A percentile compares a stretch with the other conserved stretches of the same genome.
Evolutionary conservation across 1,140 invertebrate species (phyloP).

Genomic region (Drosophila pandora): DNA sequence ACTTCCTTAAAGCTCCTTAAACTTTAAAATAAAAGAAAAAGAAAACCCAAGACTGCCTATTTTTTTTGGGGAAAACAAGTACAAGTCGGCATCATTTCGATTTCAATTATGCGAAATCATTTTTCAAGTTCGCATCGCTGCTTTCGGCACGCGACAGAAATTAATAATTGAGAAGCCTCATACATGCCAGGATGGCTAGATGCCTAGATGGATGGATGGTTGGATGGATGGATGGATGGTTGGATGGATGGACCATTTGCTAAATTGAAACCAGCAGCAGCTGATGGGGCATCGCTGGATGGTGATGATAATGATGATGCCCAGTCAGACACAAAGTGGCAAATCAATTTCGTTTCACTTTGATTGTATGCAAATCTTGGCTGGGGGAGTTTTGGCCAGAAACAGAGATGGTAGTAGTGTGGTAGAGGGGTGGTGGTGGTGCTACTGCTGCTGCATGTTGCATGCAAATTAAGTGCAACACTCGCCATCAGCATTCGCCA

Average conservation of each 20-base stretch:
- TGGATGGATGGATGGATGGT: not conserved
- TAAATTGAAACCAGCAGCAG: conserved; percentile 67
- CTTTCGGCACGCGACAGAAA: conserved; percentile 74
- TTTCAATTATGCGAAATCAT: conserved; percentile 81
- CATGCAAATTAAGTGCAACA: conserved; percentile 78
- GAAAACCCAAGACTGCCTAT: no score
- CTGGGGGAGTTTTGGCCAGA: conserved; percentile 27
- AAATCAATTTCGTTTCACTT: conserved; percentile 75
- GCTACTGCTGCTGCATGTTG: conserved; percentile 63
- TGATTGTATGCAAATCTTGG: conserved; percentile 80
- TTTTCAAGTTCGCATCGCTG: conserved; percentile 71
- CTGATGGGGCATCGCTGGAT: conserved; percentile 7
- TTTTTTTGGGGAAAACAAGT: conserved; percentile 48
- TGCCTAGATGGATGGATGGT: conserved; percentile 7
- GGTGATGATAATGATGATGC: conserved; percentile 42
- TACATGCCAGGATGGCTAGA: not conserved
- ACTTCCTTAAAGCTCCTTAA: no score
- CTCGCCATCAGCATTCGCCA: conserved; percentile 39
- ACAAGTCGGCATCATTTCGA: conserved; percentile 68
- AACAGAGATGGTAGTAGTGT: not conserved
- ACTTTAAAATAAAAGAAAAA: no score
- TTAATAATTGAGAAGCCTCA: conserved; percentile 67
- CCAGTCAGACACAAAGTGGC: conserved; percentile 57
- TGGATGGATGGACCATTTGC: conserved; percentile 58
- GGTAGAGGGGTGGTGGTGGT: conserved; percentile 8